Conservation (phyloP, 1,140 invertebrate species). For the Drosophila insularis region DNA sequence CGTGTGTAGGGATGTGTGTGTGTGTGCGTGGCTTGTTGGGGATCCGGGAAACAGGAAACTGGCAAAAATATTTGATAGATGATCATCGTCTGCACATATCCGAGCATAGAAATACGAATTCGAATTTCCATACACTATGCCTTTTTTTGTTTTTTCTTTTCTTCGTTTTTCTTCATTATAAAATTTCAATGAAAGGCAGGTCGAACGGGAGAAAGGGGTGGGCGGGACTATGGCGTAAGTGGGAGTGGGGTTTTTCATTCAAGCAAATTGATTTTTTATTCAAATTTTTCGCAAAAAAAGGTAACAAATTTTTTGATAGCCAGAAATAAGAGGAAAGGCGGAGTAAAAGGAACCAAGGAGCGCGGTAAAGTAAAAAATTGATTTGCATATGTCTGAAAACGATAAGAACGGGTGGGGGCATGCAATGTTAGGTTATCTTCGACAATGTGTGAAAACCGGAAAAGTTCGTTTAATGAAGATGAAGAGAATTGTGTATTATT, state of each 20-base stretch:
- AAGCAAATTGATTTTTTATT: conserved; percentile 6
- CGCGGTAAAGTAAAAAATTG: background rate
- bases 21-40: background rate
- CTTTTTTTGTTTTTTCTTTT: background rate
- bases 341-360: background rate
- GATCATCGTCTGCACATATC: background rate
- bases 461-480: conserved; percentile 7
- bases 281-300: background rate
- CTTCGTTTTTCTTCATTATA: background rate
- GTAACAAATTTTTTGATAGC: conserved; percentile 6
- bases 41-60: background rate
- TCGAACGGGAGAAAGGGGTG: background rate
- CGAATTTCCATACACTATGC: background rate
- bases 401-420: background rate
- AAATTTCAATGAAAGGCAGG: background rate
- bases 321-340: background rate
- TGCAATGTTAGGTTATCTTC: background rate
- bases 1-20: background rate
- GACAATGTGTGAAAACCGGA: conserved; percentile 6
- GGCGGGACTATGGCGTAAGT: background rate
- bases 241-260: background rate
- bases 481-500: background rate
- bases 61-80: conserved; percentile 7
- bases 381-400: conserved; percentile 4
- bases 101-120: background rate